Evolutionary conservation across 1,140 invertebrate species (phyloP).

Genomic region (Drosophila seguyi): DNA sequence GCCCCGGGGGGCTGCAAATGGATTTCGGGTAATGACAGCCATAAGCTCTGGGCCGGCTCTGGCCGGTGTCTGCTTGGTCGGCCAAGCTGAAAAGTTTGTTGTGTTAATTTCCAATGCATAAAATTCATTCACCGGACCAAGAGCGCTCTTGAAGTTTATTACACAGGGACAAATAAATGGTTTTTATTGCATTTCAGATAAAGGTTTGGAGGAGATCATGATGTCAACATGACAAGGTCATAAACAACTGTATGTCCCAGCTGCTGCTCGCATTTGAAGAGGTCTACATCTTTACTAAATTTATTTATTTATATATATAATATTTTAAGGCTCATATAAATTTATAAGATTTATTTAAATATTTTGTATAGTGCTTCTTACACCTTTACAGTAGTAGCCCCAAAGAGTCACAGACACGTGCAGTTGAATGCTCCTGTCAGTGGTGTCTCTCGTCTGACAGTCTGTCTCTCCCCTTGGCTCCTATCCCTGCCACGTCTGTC

Average conservation of each 20-base stretch:
- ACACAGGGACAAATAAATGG: background rate
- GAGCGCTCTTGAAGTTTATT: constrained; percentile 8
- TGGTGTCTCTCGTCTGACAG: constrained; percentile 17
- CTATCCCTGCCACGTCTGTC: background rate
- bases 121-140: constrained; percentile 61
- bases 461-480: constrained; percentile 21
- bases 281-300: background rate
- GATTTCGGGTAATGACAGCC: constrained; percentile 72
- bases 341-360: no score
- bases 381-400: constrained; percentile 4
- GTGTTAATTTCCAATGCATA: constrained; percentile 80
- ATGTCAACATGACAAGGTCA: rapidly evolving
- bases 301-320: background rate
- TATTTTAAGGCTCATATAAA: no score
- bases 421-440: constrained; percentile 37
- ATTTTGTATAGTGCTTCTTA: constrained; percentile 8
- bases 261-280: background rate
- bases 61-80: constrained; percentile 52
- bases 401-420: constrained; percentile 38
- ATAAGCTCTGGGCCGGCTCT: constrained; percentile 44
- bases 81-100: constrained; percentile 78
- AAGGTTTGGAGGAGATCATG: background rate
- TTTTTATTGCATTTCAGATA: no score
- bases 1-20: constrained; percentile 58
- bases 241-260: background rate